Base-by-base conservation (phyloP, 53 echinoderm and acorn worm species). In the Paelopatides confundens region DNA sequence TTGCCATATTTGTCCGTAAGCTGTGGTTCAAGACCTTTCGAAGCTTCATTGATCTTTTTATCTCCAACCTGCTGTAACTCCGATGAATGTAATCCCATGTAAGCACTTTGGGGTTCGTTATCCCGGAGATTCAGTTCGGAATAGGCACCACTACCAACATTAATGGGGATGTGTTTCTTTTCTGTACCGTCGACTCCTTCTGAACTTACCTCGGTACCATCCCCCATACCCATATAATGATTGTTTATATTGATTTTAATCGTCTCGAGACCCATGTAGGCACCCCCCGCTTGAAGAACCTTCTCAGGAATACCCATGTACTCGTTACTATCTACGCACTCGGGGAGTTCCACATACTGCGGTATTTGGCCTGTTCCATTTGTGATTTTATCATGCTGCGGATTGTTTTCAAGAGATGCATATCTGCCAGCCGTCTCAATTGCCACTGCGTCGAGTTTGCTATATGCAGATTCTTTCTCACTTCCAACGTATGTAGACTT, bases 251-350 rank as follows among this genome's bases (percentile, higher is more conserved):
- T 83, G 28, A 3, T 5, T 50, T 13, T 18, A 1, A 52, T 81
- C 34, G 52, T 15, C 31, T 64, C 38, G 6, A 83, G 46, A 63
- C 84, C 84, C 84, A 83, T 83, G 40, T 83, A 83, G 6, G 63
- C 84, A 83, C 30, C 6, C 13, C 14, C 18, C 33, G 0, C 30
- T 32, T 67, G 68, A 31, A 4, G 9, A 31, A 13, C 31, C 11
- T 27, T 67, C 34, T 79, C 53, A 11, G 31, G 13, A 11, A 67
- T 67, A n/a, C 68, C 68, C 68, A 67, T 67, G 68, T 67, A 67
- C 15, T 33, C 68, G 35, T 31, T 31, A 67, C 35, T 30, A 58
- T 15, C 1, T 58, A 6, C 74, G 28, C 40, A 9, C 17, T 39
- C 43, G 21, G 1, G 21, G n/a, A 39, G 10, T 43, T 46, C 74